Conservation (phyloP, 1,140 invertebrate species). For the Bombyx mandarina region DNA sequence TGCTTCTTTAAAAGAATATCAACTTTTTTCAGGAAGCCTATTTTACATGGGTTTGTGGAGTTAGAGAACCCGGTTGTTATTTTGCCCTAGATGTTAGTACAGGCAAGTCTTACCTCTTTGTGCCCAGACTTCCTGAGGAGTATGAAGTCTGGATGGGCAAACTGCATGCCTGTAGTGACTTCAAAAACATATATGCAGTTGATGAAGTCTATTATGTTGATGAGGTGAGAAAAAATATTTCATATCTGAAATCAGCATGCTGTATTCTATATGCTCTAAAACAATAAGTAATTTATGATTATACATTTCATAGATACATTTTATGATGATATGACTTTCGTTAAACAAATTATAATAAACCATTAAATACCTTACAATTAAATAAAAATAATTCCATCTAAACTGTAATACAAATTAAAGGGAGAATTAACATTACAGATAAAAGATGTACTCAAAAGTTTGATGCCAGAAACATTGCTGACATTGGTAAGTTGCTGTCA, state of each 20-base stretch:
- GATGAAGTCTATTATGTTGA: constrained; percentile 88
- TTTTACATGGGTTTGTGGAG: constrained; percentile 76
- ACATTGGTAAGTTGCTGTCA: constrained; percentile 70
- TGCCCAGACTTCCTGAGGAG: constrained; percentile 84
- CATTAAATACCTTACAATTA: too few relatives aligned
- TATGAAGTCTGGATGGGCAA: constrained; percentile 95
- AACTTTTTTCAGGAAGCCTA: constrained; percentile 50
- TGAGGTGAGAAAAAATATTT: constrained; percentile 71
- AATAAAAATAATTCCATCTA: too few relatives aligned
- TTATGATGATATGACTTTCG: too few relatives aligned
- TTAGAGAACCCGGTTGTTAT: constrained; percentile 90
- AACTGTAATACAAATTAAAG: constrained; percentile 5
- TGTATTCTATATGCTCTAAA: too few relatives aligned
- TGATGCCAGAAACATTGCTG: constrained; percentile 70
- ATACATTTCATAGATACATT: not conserved
- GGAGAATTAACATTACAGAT: constrained; percentile 65
- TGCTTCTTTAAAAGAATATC: not conserved
- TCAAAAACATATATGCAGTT: constrained; percentile 84
- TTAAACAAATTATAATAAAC: too few relatives aligned
- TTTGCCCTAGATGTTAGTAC: constrained; percentile 85
- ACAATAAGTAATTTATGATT: not conserved
- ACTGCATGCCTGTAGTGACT: constrained; percentile 77
- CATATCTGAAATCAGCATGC: too few relatives aligned
- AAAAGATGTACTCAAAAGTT: constrained; percentile 65
- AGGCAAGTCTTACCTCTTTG: constrained; percentile 82